Conservation (phyloP, 2,888 invertebrate genomes). For the Coenonympha glycerion region DNA sequence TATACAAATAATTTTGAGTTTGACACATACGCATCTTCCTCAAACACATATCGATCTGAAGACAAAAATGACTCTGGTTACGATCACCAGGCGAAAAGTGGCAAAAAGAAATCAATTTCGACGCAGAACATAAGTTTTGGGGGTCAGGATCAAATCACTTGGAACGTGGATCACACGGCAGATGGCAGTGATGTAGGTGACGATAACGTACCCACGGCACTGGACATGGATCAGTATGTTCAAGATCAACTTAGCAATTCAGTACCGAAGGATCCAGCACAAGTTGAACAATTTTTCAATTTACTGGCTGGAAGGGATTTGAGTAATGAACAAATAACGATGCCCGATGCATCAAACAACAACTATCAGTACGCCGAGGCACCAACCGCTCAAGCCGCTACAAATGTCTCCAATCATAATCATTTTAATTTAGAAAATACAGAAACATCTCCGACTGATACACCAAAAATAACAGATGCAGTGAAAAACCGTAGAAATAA, state of each 20-base stretch:
- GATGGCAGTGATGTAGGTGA: constrained; percentile 37
- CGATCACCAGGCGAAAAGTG: constrained; percentile 40
- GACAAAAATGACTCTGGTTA: constrained; percentile 41
- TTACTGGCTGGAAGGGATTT: constrained; percentile 57
- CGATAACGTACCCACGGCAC: constrained; percentile 43
- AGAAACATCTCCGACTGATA: constrained; percentile 6
- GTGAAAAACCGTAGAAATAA: constrained; percentile 17
- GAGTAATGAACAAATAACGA: constrained; percentile 44
- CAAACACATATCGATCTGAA: constrained; percentile 47
- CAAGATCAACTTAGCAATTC: constrained; percentile 37
- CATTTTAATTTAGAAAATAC: constrained; percentile 10
- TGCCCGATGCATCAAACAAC: constrained; percentile 59
- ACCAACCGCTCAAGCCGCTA: constrained; percentile 43
- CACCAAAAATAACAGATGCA: constrained; percentile 7
- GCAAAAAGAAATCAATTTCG: constrained; percentile 62
- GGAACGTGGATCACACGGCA: constrained; percentile 51
- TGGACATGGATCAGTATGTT: constrained; percentile 44
- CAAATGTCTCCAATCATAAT: constrained; percentile 31
- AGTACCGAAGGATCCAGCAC: constrained; percentile 50
- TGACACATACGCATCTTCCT: constrained; percentile 56
- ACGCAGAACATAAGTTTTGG: constrained; percentile 66
- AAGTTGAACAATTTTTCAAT: constrained; percentile 56
- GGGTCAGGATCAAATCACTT: constrained; percentile 54
- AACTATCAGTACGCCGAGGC: constrained; percentile 59
- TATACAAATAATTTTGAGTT: constrained; percentile 56